These are phyloP conservation scores for Tyrannus savana DNA, from an alignment of 2,113 vertebrate genomes.

Conservation along the genomic window DNA sequence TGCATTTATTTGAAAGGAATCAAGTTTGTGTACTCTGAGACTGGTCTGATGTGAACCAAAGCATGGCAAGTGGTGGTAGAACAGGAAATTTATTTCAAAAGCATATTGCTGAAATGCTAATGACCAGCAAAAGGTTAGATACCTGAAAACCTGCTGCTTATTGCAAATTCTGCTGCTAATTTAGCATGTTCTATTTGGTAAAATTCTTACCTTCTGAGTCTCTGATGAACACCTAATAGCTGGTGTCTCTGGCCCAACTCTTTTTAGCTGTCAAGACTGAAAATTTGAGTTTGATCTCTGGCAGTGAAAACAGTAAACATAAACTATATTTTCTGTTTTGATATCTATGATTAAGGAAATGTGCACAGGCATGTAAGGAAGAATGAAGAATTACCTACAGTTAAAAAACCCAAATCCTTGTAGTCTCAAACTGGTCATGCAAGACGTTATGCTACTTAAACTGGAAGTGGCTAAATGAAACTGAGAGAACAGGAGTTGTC, in stretches of 20 bases:
- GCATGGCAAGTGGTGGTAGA: background rate
- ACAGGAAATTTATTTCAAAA: background rate
- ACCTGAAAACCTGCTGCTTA: background rate
- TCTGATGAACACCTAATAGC: background rate
- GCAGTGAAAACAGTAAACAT: background rate
- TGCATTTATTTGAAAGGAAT: background rate
- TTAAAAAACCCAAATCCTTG: background rate
- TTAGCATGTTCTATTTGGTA: background rate
- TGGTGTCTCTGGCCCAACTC: background rate
- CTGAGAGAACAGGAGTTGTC: background rate
- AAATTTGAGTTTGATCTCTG: background rate
- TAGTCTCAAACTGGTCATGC: background rate
- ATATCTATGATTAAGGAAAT: background rate
- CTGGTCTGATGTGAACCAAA: background rate
- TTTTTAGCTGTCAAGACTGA: background rate
- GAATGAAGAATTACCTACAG: background rate
- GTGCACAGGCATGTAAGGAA: background rate
- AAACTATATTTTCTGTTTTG: background rate
- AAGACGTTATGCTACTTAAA: background rate
- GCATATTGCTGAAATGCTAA: background rate
- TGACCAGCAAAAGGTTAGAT: background rate
- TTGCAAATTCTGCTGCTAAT: background rate
- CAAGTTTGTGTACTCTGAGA: background rate
- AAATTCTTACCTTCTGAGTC: background rate
- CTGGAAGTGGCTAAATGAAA: background rate